Percentiles rank a stretch among this genome's conserved stretches.
Conservation (phyloP, 2,113 vertebrate genomes). For the Dipodomys merriami region DNA sequence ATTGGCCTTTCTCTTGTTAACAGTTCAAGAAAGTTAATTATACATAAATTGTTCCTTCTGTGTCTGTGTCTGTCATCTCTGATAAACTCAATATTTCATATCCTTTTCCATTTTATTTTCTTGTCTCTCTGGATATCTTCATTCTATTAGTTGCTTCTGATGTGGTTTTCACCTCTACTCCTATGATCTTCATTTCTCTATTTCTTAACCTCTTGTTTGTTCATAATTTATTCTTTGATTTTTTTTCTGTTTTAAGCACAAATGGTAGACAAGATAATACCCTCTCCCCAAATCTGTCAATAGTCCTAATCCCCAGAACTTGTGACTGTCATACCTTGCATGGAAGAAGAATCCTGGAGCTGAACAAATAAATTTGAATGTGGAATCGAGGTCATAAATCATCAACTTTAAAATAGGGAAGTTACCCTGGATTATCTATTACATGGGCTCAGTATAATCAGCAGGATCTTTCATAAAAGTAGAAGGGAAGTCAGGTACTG, state of each 20-base stretch:
- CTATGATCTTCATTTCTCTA: slow-evolving; percentile 36
- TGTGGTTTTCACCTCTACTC: background rate
- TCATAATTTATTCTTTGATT: background rate
- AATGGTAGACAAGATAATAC: background rate
- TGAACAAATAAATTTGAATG: background rate
- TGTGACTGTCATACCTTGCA: background rate
- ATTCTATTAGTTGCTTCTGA: background rate
- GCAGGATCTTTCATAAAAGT: background rate
- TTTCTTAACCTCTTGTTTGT: background rate
- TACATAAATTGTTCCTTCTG: background rate
- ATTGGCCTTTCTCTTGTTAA: background rate
- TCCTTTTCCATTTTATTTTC: background rate
- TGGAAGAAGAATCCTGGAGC: background rate
- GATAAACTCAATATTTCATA: background rate
- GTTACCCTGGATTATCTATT: background rate
- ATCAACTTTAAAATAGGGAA: background rate
- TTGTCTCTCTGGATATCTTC: background rate
- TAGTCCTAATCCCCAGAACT: background rate
- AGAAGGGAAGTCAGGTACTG: background rate
- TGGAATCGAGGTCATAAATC: background rate
- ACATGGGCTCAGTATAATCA: background rate
- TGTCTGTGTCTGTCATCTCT: background rate
- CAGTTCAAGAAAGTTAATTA: background rate
- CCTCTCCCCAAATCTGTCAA: background rate
- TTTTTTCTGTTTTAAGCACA: background rate